phyloP scores from a whole-genome alignment of 2,113 vertebrate genomes.

The Carassius carassius region DNA sequence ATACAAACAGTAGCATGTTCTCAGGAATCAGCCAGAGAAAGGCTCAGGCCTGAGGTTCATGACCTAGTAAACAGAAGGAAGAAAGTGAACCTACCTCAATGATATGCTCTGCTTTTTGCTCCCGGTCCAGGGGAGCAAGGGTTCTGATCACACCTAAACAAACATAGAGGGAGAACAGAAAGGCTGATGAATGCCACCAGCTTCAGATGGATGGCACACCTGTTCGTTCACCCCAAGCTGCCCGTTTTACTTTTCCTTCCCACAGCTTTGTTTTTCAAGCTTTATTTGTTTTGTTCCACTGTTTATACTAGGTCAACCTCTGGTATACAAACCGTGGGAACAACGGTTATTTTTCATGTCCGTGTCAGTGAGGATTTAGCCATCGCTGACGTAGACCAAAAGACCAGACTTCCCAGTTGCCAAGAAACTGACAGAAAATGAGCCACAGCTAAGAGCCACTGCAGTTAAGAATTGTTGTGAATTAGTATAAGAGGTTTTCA shows the following conservation, averaged over 20 bases:
- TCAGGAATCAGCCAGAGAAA: neutral
- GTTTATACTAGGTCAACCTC: conserved; percentile 26
- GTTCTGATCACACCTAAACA: conserved; percentile 88
- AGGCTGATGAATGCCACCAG: conserved; percentile 46
- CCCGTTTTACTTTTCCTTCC: conserved; percentile 40
- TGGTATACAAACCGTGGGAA: conserved; percentile 29
- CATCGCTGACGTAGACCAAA: neutral
- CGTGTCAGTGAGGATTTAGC: neutral
- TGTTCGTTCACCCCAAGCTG: conserved; percentile 42
- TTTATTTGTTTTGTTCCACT: conserved; percentile 42
- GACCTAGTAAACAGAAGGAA: conserved; percentile 5
- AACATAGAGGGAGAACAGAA: conserved; percentile 49
- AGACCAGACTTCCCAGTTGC: neutral
- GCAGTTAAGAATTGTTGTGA: neutral
- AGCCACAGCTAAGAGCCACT: neutral
- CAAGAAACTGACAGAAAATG: neutral
- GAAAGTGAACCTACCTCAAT: conserved; percentile 86
- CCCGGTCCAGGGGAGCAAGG: conserved; percentile 84
- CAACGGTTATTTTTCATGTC: conserved; percentile 3
- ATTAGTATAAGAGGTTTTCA: conserved; percentile 2
- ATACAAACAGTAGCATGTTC: neutral
- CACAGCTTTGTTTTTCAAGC: conserved; percentile 35
- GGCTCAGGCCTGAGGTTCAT: neutral
- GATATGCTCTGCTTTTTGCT: conserved; percentile 90
- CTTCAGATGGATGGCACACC: conserved; percentile 51